Percentiles rank a stretch among this genome's conserved stretches.
Evolutionary conservation across 2,113 vertebrate species (phyloP).

Genomic region (Noctilio leporinus): DNA sequence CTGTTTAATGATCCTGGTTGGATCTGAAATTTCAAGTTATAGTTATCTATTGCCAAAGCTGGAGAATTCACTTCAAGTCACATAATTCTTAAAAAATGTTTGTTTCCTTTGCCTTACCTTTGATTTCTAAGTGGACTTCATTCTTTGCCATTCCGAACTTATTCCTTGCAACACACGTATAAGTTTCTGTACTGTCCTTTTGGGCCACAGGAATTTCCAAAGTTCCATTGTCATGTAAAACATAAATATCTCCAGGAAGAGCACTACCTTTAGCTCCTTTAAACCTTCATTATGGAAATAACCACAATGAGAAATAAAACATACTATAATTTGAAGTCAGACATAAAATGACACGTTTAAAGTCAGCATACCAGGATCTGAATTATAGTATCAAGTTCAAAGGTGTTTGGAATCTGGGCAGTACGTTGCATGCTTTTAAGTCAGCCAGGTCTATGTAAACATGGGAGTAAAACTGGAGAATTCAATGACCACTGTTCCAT

Average conservation of each 20-base stretch:
- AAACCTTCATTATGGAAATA: conserved; percentile 84
- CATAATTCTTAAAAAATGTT: background rate
- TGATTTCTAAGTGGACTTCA: conserved; percentile 91
- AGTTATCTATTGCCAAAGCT: conserved; percentile 58
- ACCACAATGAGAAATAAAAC: background rate
- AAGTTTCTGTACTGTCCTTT: conserved; percentile 84
- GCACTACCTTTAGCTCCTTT: conserved; percentile 87
- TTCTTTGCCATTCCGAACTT: conserved; percentile 88
- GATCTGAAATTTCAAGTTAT: conserved; percentile 84
- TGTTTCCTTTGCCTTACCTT: conserved; percentile 83
- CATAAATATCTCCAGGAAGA: conserved; percentile 85
- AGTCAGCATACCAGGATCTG: background rate
- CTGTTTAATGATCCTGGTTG: conserved; percentile 92
- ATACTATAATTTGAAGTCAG: background rate
- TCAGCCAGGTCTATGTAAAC: background rate
- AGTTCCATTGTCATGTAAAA: conserved; percentile 91
- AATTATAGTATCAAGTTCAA: background rate
- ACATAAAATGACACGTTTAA: background rate
- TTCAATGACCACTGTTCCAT: background rate
- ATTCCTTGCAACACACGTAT: conserved; percentile 92
- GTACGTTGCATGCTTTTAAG: background rate
- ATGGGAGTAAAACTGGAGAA: background rate
- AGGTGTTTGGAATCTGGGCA: background rate
- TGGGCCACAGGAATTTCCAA: conserved; percentile 89
- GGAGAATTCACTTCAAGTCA: conserved; percentile 21